These are phyloP conservation scores for fruit fly (Drosophila melanogaster) DNA, from an alignment of 1,140 invertebrate species.

Conservation along the genomic window Release_6_plus_ISO1_MT NC_004354.4:14533001-14533500, in stretches of 20 bases:
- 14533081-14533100: background rate
- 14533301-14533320: background rate
- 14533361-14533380: slow-evolving; percentile 24
- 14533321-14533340: background rate
- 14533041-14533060: background rate
- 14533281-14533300: too few relatives aligned
- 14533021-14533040: slow-evolving; percentile 16
- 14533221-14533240: too few relatives aligned
- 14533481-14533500: background rate
- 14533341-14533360: background rate
- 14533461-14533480: slow-evolving; percentile 13
- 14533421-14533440: slow-evolving; percentile 62
- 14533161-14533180: too few relatives aligned
- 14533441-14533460: slow-evolving; percentile 68
- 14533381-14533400: slow-evolving; percentile 20
- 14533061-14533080: background rate
- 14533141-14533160: too few relatives aligned
- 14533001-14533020: slow-evolving; percentile 8
- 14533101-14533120: background rate
- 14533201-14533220: too few relatives aligned
- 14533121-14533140: too few relatives aligned
- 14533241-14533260: too few relatives aligned
- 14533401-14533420: slow-evolving; percentile 57
- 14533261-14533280: too few relatives aligned
- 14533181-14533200: too few relatives aligned